Percentiles rank a stretch among this genome's conserved stretches.
These are phyloP conservation scores for Catocala nupta DNA, from an alignment of 2,888 invertebrate species.

Conservation along the genomic window DNA sequence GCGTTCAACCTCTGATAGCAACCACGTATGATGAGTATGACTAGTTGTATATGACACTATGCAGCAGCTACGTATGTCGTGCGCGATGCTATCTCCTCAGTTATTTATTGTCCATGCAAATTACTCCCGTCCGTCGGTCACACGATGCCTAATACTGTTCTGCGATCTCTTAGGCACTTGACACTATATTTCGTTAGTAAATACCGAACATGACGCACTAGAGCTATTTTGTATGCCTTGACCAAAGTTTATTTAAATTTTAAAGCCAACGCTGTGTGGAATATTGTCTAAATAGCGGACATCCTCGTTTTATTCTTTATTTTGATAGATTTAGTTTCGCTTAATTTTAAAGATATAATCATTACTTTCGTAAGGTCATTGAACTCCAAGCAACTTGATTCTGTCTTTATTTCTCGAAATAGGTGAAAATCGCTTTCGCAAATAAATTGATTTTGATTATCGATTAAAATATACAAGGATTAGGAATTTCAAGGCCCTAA, in stretches of 20 bases:
- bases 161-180: conserved; percentile 23
- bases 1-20: conserved; percentile 82
- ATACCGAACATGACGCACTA: conserved; percentile 1
- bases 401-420: no score
- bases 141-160: conserved; percentile 47
- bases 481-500: no score
- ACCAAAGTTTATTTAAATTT: neutral
- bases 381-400: no score
- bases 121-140: conserved; percentile 66
- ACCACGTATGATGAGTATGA: conserved; percentile 57
- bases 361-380: no score
- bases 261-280: no score
- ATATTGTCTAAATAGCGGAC: no score
- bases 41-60: conserved; percentile 59
- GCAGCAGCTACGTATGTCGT: conserved; percentile 59
- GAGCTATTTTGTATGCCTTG: neutral
- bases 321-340: no score
- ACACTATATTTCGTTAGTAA: conserved; percentile 7
- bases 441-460: no score
- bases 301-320: no score
- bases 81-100: conserved; percentile 71
- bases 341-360: no score
- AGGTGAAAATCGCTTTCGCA: no score
- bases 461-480: no score
- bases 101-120: conserved; percentile 82